A percentile compares a stretch with the other conserved stretches of the same genome.
phyloP scores from a whole-genome alignment of 1,140 invertebrate genomes.

The Diachasmimorpha longicaudata region DNA sequence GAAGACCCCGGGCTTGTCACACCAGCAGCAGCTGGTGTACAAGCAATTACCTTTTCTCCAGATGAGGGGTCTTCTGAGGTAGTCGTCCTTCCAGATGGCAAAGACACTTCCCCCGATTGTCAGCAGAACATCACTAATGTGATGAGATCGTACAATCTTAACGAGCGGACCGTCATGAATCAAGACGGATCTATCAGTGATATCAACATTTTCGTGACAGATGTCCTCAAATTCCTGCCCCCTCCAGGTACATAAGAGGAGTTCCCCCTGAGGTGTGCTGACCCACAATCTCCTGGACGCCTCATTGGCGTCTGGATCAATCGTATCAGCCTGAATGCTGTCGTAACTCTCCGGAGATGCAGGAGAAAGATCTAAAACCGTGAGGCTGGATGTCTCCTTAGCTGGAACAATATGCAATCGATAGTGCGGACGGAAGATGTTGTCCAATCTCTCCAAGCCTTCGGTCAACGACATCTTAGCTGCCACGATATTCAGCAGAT shows the following conservation, averaged over 20 bases:
- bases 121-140: conserved; percentile 65
- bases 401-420: conserved; percentile 36
- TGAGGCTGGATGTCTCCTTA: conserved; percentile 20
- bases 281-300: conserved; percentile 38
- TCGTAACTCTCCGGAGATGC: not conserved
- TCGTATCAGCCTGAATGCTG: conserved; percentile 6
- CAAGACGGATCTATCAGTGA: conserved; percentile 39
- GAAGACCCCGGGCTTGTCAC: conserved; percentile 58
- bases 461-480: conserved; percentile 43
- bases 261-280: conserved; percentile 54
- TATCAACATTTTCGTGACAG: conserved; percentile 57
- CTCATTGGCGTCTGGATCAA: not conserved
- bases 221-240: conserved; percentile 65
- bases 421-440: conserved; percentile 66
- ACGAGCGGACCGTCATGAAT: conserved; percentile 73
- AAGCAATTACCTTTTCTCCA: conserved; percentile 59
- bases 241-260: conserved; percentile 64
- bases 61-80: conserved; percentile 60
- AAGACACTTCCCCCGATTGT: conserved; percentile 67
- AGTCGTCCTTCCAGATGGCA: conserved; percentile 66
- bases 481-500: conserved; percentile 60
- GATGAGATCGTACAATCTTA: conserved; percentile 64
- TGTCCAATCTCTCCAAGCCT: conserved; percentile 62
- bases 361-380: conserved; percentile 29
- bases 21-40: conserved; percentile 65